Conservation (phyloP, 2,113 vertebrate genomes). For the Xyliphius kryptos region DNA sequence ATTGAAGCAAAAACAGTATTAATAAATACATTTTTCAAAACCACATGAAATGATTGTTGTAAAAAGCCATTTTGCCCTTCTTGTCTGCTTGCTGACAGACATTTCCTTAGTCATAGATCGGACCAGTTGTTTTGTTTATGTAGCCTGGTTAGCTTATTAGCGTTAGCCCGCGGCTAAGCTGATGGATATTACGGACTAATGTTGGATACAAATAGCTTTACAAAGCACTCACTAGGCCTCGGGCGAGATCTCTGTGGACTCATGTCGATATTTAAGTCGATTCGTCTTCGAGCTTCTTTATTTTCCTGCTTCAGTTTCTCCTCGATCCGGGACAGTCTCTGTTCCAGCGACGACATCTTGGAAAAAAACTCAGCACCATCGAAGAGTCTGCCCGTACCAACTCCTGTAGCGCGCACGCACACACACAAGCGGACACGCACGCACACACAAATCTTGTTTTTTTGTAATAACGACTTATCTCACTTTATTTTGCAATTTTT, state of each 20-base stretch:
- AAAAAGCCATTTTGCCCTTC: not conserved
- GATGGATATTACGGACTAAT: not conserved
- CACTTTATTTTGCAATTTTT: no score
- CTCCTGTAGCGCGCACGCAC: no score
- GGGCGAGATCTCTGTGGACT: slow-evolving; percentile 69
- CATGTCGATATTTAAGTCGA: slow-evolving; percentile 74
- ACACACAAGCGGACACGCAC: no score
- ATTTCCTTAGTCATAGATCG: not conserved
- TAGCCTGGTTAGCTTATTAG: slow-evolving; percentile 56
- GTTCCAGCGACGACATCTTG: slow-evolving; percentile 79
- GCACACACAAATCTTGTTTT: no score
- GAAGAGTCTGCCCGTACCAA: slow-evolving; percentile 47
- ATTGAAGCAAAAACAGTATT: no score
- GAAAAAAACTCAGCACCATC: slow-evolving; percentile 65
- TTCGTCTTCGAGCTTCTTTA: slow-evolving; percentile 67
- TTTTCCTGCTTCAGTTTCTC: slow-evolving; percentile 75
- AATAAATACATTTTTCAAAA: not conserved
- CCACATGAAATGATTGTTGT: not conserved
- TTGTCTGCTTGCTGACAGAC: not conserved
- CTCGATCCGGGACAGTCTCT: slow-evolving; percentile 76
- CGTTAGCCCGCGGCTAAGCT: slow-evolving; percentile 29
- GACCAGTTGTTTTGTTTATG: slow-evolving; percentile 61
- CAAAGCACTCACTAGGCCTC: slow-evolving; percentile 68
- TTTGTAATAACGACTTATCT: no score
- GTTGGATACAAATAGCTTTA: not conserved